phyloP scores from a whole-genome alignment of 1,140 invertebrate genomes.

The Drosophila leontia region DNA sequence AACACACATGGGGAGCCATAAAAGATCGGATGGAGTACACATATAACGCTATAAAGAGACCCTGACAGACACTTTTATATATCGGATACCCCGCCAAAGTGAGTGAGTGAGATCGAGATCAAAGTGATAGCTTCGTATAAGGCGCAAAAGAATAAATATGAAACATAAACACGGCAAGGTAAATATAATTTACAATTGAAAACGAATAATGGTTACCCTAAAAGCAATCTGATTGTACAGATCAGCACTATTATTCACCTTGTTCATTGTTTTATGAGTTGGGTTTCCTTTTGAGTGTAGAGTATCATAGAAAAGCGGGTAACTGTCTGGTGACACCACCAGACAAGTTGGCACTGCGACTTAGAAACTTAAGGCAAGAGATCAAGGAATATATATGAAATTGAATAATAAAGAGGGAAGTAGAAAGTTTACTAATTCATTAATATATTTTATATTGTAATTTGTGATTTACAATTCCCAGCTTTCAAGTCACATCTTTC shows the following conservation, averaged over 20 bases:
- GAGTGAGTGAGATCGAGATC: conserved; percentile 26
- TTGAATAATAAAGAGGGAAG: not conserved
- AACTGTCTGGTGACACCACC: not conserved
- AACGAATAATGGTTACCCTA: conserved; percentile 25
- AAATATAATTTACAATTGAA: conserved; percentile 7
- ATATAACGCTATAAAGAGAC: conserved; percentile 15
- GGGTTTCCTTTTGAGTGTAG: not conserved
- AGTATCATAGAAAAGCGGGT: not conserved
- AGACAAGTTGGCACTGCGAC: conserved; percentile 12
- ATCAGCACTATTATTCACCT: conserved; percentile 12
- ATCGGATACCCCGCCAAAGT: conserved; percentile 20
- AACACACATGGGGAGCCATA: conserved; percentile 35
- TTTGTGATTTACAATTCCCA: too few species aligned
- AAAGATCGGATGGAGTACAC: conserved; percentile 34
- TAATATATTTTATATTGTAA: not conserved
- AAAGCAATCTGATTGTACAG: not conserved
- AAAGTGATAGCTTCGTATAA: conserved; percentile 30
- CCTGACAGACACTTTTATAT: conserved; percentile 52
- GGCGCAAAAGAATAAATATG: conserved; percentile 23
- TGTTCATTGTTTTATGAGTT: conserved; percentile 3
- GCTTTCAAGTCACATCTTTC: not conserved
- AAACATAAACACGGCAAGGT: conserved; percentile 13
- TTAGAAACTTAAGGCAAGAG: not conserved
- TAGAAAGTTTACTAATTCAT: not conserved
- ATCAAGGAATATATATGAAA: not conserved